phyloP scores from a whole-genome alignment of 1,140 invertebrate genomes.

The Eciton burchellii region DNA sequence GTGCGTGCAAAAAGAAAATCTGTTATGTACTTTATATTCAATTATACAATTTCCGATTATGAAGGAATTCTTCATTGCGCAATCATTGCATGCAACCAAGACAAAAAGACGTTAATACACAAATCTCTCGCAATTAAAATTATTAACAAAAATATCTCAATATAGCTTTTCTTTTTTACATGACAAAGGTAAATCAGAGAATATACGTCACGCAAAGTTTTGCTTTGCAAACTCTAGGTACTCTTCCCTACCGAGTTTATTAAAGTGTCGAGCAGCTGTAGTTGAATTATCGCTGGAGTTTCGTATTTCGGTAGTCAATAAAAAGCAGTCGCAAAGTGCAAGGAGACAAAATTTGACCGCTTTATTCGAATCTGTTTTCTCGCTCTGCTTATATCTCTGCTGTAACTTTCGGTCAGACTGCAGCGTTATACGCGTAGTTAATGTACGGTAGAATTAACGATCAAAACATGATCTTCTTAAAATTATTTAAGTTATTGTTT shows the following conservation, averaged over 20 bases:
- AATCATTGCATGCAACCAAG: too few relatives aligned
- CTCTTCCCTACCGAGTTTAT: slow-evolving; percentile 72
- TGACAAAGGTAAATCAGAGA: not conserved
- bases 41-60: too few relatives aligned
- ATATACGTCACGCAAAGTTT: slow-evolving; percentile 17
- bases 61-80: too few relatives aligned
- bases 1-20: too few relatives aligned
- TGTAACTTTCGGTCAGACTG: slow-evolving; percentile 56
- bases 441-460: too few relatives aligned
- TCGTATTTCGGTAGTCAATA: slow-evolving; percentile 71
- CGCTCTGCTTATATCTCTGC: slow-evolving; percentile 8
- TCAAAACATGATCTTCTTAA: too few relatives aligned
- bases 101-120: not conserved
- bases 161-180: not conserved
- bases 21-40: too few relatives aligned
- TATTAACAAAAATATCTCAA: not conserved
- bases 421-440: slow-evolving; percentile 51
- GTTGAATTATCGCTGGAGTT: slow-evolving; percentile 81
- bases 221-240: not conserved
- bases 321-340: slow-evolving; percentile 66
- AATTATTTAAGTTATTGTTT: too few relatives aligned
- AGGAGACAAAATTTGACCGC: slow-evolving; percentile 55
- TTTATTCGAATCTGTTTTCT: slow-evolving; percentile 40
- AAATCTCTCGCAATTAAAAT: not conserved
- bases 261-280: slow-evolving; percentile 79